Conservation (phyloP, 1,140 invertebrate genomes). For the Penaeus indicus region DNA sequence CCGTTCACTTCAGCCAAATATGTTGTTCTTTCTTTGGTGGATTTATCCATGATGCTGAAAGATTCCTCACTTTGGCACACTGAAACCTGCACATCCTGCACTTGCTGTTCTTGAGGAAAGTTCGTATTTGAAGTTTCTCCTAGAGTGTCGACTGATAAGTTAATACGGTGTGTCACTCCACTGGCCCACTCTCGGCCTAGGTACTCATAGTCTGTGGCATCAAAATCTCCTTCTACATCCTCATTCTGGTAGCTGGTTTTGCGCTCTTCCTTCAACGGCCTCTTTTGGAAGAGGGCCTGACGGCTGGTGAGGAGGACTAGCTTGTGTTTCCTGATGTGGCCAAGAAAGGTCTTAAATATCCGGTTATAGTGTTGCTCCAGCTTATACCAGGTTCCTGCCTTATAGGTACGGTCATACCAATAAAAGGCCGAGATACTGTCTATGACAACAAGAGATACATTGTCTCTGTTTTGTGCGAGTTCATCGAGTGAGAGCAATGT, state of each 20-base stretch:
- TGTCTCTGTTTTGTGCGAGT: neutral
- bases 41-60: neutral
- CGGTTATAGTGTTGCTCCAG: neutral
- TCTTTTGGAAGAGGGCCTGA: constrained; percentile 4
- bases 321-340: constrained; percentile 1
- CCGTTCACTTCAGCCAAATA: neutral
- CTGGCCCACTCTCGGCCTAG: neutral
- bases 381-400: neutral
- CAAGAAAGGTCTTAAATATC: neutral
- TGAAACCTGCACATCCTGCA: too few species aligned
- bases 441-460: neutral
- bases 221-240: neutral
- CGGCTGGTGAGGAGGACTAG: neutral
- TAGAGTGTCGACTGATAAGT: too few species aligned
- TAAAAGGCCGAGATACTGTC: constrained; percentile 13
- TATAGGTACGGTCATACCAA: neutral
- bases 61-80: too few species aligned
- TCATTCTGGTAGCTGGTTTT: neutral
- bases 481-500: neutral
- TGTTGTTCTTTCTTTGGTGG: neutral
- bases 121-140: too few species aligned
- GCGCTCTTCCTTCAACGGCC: neutral
- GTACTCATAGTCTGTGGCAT: neutral
- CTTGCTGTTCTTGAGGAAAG: too few species aligned
- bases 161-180: too few species aligned